Conservation (phyloP, 2,888 invertebrate genomes). For the Hemistola chrysoprasaria region DNA sequence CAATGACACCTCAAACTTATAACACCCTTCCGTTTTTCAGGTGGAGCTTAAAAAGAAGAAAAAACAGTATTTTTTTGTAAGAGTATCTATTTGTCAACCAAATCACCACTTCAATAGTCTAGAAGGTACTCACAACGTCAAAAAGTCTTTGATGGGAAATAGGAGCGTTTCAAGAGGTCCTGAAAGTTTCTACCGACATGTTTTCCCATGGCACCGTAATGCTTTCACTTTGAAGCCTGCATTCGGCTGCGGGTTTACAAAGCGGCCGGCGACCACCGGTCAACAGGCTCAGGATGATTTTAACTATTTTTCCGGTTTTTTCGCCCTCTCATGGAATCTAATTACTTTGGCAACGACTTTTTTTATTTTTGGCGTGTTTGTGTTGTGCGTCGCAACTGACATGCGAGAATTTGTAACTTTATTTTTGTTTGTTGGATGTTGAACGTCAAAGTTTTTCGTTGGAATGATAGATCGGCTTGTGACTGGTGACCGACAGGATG, state of each 20-base stretch:
- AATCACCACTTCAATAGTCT: background rate
- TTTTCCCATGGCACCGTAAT: constrained; percentile 7
- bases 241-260: constrained; percentile 3
- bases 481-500: too few relatives aligned
- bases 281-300: constrained; percentile 12
- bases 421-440: background rate
- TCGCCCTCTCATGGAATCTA: constrained; percentile 27
- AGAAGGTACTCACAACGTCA: background rate
- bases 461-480: too few relatives aligned
- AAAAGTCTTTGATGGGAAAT: constrained; percentile 10
- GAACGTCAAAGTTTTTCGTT: background rate
- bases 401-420: constrained; percentile 1
- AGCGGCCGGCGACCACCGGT: constrained; percentile 5
- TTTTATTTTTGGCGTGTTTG: constrained; percentile 18
- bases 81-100: too few relatives aligned
- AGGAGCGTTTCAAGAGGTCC: constrained; percentile 2
- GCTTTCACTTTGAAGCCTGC: constrained; percentile 14
- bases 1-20: too few relatives aligned
- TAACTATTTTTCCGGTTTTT: constrained; percentile 23
- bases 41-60: too few relatives aligned
- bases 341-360: constrained; percentile 26
- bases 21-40: too few relatives aligned
- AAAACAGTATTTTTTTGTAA: too few relatives aligned
- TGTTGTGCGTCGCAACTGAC: constrained; percentile 5
- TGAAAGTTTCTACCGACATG: constrained; percentile 10